Base-by-base conservation (phyloP, 2,888 invertebrate species). In the Drosophila prostipennis region DNA sequence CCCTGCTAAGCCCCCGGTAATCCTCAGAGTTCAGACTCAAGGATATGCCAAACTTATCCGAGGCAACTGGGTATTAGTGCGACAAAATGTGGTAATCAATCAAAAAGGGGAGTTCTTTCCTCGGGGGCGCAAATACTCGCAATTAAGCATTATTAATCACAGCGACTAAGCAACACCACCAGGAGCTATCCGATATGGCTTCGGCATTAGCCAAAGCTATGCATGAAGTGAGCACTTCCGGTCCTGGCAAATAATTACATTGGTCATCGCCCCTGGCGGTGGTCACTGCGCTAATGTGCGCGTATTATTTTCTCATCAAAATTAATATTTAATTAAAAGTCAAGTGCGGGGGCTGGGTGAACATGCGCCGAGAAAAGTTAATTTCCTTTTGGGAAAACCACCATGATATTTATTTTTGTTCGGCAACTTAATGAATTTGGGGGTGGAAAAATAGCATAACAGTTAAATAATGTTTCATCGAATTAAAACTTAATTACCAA, bases 121-220 rank as follows among this genome's bases (percentile, higher is more conserved):
- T 49, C 42, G 19, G 48, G 48, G 53, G 57, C 59, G 74, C 78
- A 82, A 81, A 82, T 82, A 80, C 79, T 76, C 74, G 80, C 81
- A 82, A 85, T 85, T 86, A 86, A 80, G 82, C 79, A 76, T 85
- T 81, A 85, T 85, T 86, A 85, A 85, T 86, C 84, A 85, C 86
- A 71, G 79, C 78, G 69, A 76, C 80, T 80, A 81, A 74, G 67
- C 79, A 79, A 71, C 58, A 56, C 36, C 37, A 36, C 55, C 56
- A 26, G 49, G 46, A 48, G 36, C 46, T 36, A 40, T 26, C 48
- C 57, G 37, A 37, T 49, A 51, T 57, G 13, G 56, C 49, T 56
- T 51, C 37, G 51, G 37, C 26, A 39, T 49, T 58, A 32, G 40
- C 56, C 58, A n/a, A 10, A 19, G 43, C 67, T 48, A 55, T 45